Evolutionary conservation across 1,140 invertebrate genomes (phyloP).

Genomic region (Leptopilina clavipes): DNA sequence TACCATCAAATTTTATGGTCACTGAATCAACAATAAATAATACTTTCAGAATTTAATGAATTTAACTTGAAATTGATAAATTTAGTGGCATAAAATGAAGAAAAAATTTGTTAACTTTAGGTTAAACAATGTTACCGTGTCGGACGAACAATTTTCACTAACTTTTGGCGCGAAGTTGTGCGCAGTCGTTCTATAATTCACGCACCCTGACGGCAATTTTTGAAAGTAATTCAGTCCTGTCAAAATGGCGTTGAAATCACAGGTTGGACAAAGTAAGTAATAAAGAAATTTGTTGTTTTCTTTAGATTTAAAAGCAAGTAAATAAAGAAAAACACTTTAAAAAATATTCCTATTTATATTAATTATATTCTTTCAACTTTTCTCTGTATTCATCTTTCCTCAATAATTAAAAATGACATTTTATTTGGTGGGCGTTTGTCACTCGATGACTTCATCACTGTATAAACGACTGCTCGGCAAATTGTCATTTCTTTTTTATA

Average conservation of each 20-base stretch:
- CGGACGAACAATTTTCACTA: background rate
- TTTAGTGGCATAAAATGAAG: too few relatives aligned
- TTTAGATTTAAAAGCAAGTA: slow-evolving; percentile 33
- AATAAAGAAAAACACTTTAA: slow-evolving; percentile 46
- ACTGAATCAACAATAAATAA: too few relatives aligned
- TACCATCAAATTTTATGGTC: too few relatives aligned
- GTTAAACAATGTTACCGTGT: too few relatives aligned
- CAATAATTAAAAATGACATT: slow-evolving; percentile 51
- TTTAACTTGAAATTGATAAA: too few relatives aligned
- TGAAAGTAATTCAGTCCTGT: slow-evolving; percentile 56
- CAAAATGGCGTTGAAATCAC: slow-evolving; percentile 78
- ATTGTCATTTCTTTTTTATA: background rate
- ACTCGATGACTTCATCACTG: slow-evolving; percentile 58
- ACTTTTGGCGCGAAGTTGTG: background rate
- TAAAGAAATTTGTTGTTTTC: slow-evolving; percentile 61
- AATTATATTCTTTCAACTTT: slow-evolving; percentile 46
- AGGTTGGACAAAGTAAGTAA: slow-evolving; percentile 78
- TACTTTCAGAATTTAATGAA: too few relatives aligned
- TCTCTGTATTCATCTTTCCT: slow-evolving; percentile 64
- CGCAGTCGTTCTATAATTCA: slow-evolving; percentile 34
- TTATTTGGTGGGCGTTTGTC: slow-evolving; percentile 60
- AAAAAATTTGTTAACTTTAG: too few relatives aligned
- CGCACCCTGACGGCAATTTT: slow-evolving; percentile 47
- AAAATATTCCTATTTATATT: slow-evolving; percentile 26
- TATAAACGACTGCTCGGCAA: background rate